Percentiles rank a stretch among this genome's conserved stretches.
Evolutionary conservation across 2,797 vertebrate genomes (phyloP).

Genomic region (Australoheros facetus): DNA sequence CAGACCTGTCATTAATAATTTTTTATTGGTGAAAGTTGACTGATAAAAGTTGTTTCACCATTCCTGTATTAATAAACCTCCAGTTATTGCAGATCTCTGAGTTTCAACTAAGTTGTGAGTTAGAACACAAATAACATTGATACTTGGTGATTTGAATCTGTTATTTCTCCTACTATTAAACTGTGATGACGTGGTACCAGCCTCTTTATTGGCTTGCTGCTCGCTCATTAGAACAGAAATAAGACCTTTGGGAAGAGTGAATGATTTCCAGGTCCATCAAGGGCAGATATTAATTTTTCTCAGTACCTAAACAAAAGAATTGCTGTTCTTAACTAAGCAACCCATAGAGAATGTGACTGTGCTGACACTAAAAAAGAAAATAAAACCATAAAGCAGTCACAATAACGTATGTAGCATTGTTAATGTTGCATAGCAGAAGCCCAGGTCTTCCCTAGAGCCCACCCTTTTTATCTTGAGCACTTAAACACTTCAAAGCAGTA

Average conservation of each 20-base stretch:
- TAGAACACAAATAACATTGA: neutral
- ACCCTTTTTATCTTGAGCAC: neutral
- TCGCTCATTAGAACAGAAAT: neutral
- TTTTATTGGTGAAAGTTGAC: no score
- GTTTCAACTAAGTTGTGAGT: neutral
- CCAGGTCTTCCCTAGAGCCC: neutral
- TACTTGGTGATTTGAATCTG: neutral
- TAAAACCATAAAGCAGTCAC: neutral
- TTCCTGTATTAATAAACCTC: neutral
- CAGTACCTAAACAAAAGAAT: rapidly evolving
- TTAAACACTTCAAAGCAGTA: neutral
- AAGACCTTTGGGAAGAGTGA: neutral
- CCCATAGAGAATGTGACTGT: neutral
- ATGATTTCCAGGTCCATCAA: neutral
- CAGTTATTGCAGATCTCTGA: neutral
- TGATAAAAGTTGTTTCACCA: neutral
- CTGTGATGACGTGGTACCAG: neutral
- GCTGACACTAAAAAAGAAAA: neutral
- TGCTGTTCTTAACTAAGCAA: neutral
- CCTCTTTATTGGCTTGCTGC: neutral
- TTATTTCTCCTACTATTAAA: neutral
- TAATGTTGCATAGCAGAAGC: neutral
- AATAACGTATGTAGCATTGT: neutral
- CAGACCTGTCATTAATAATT: no score
- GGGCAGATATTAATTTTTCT: neutral